Base-by-base conservation (phyloP, 37 sponge, comb jelly and placozoan species). In the Chondrilla cf. caribensis region DNA sequence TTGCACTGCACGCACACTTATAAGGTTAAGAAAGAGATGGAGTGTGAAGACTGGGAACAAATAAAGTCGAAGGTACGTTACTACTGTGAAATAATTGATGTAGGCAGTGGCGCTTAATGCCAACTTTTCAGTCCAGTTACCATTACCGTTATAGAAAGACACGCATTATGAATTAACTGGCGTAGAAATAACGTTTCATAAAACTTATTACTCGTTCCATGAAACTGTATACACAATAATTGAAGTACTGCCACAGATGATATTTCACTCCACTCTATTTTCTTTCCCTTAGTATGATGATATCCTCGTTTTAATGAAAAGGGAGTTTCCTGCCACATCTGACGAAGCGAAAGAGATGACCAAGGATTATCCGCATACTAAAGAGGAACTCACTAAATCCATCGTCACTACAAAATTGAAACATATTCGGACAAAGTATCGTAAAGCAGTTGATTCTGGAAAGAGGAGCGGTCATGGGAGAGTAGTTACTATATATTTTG, bases 341-440 rank as follows among this genome's bases (percentile, higher is more conserved):
- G 62, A 59, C n/a, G 62, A 42, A 35, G 65, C 62, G 0, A 38
- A 7, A 60, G 39, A 60, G 19, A 47, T 78, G 58, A 21, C 21
- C 36, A 81, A 81, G 33, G 81, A 60, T 38, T 81, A 39, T 25
- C 62, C 62, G 31, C 81, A 81, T 39, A 81, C 7, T 2, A 81
- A 62, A 26, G 24, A 21, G 22, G 62, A 81, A 36, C 38, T 81
- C 25, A 81, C 43, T 0, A 81, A 81, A n/a, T 42, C 58, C 25
- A 35, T 38, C 0, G 38, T 81, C n/a, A 60, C 39, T 7, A 81
- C 65, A 31, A 81, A 81, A 51, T 37, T 60, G 33, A 75, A 75
- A 37, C 0, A 33, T 5, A 38, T 75, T 24, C 40, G 7, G 18
- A 22, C 25, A 4, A 75, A 75, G 76, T 75, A 39, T 43, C 1